Conservation (phyloP, 2,113 vertebrate genomes). For the Pygoscelis adeliae region DNA sequence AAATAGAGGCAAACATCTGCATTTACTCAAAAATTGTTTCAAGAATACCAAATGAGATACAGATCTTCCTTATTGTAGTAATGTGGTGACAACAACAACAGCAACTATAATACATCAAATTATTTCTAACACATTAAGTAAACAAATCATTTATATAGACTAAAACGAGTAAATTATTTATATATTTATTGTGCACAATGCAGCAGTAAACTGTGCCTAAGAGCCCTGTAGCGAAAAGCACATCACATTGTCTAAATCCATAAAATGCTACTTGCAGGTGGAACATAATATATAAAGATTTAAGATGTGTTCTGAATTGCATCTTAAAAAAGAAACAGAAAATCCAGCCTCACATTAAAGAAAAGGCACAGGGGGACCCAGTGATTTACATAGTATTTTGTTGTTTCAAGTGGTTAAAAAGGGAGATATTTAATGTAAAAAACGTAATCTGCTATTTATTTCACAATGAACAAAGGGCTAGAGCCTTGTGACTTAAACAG, state of each 20-base stretch:
- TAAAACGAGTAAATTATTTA: constrained; percentile 64
- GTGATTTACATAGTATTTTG: not conserved
- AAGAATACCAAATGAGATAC: constrained; percentile 17
- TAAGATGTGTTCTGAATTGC: not conserved
- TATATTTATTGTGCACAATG: constrained; percentile 47
- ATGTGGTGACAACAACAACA: constrained; percentile 43
- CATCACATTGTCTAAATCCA: constrained; percentile 24
- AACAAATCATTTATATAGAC: constrained; percentile 72
- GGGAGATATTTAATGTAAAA: not conserved
- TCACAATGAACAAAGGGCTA: not conserved
- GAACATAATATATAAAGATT: constrained; percentile 13
- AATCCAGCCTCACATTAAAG: not conserved
- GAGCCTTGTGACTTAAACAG: not conserved
- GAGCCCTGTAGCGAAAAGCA: constrained; percentile 29
- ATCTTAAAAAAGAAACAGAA: not conserved
- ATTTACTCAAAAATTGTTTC: constrained; percentile 40
- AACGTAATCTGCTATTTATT: not conserved
- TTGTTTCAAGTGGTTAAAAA: not conserved
- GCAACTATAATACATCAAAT: constrained; percentile 58
- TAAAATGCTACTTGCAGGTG: constrained; percentile 31
- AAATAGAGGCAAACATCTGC: constrained; percentile 17
- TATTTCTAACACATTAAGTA: constrained; percentile 74
- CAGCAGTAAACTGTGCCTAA: constrained; percentile 55
- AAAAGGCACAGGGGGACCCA: not conserved
- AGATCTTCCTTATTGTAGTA: constrained; percentile 58